phyloP scores from a whole-genome alignment of 1,140 invertebrate genomes.

The Caenorhabditis inopinata region DNA sequence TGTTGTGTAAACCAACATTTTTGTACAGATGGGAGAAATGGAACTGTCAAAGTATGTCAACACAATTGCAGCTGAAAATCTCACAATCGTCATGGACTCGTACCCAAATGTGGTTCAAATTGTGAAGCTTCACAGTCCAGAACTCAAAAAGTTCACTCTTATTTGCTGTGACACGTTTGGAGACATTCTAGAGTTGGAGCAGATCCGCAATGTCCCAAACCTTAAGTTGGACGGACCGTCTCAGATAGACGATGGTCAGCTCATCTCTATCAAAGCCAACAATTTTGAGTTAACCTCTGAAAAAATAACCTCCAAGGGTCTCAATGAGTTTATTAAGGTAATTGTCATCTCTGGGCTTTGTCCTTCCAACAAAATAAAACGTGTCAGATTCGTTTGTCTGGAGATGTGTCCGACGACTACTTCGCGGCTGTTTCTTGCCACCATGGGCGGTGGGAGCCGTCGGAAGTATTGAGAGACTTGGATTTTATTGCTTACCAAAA shows the following conservation, averaged over 20 bases:
- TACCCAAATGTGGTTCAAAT: not conserved
- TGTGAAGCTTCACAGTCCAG: not conserved
- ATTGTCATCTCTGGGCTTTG: too few species aligned
- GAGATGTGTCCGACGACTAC: not conserved
- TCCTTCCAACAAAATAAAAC: too few species aligned
- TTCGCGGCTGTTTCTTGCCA: not conserved
- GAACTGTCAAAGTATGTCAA: not conserved
- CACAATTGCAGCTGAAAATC: not conserved
- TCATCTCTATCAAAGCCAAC: not conserved
- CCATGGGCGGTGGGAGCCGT: not conserved
- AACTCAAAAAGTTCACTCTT: not conserved
- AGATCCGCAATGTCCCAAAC: not conserved
- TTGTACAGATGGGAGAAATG: conserved; percentile 8
- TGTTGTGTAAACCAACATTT: not conserved
- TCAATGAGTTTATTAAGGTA: not conserved
- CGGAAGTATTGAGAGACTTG: not conserved
- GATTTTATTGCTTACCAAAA: not conserved
- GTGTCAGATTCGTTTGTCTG: not conserved
- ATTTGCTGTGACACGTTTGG: not conserved
- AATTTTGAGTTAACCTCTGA: not conserved
- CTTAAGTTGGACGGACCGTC: not conserved
- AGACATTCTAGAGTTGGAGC: not conserved
- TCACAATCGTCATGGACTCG: not conserved
- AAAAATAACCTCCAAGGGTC: not conserved
- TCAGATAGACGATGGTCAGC: not conserved